A percentile compares a stretch with the other conserved stretches of the same genome.
Conservation (phyloP, 2,113 vertebrate species). For the Dipodomys merriami region DNA sequence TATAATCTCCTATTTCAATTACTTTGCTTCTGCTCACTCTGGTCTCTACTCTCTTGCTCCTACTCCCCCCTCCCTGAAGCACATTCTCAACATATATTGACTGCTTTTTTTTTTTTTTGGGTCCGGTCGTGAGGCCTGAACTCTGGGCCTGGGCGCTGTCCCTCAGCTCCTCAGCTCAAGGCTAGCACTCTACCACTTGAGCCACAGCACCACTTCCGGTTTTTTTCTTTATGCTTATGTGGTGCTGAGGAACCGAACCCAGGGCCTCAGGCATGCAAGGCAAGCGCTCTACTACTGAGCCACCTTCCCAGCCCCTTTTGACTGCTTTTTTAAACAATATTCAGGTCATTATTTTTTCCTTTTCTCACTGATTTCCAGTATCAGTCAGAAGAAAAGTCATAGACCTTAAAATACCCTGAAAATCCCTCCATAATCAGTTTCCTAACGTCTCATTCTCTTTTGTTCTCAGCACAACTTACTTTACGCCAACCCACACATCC, state of each 20-base stretch:
- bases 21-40: neutral
- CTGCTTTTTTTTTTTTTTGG: too few species aligned
- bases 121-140: too few species aligned
- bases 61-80: accelerated
- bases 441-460: accelerated
- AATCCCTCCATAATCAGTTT: neutral
- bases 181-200: too few species aligned
- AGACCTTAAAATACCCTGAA: neutral
- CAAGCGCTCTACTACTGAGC: too few species aligned
- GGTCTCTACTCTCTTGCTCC: neutral
- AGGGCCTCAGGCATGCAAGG: too few species aligned
- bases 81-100: neutral
- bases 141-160: too few species aligned
- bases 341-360: neutral
- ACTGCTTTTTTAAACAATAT: neutral
- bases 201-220: too few species aligned
- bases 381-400: neutral
- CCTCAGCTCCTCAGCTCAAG: too few species aligned
- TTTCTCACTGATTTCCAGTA: neutral
- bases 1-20: neutral
- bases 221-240: too few species aligned
- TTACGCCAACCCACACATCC: neutral
- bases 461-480: neutral
- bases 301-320: too few species aligned
- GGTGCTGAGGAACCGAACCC: too few species aligned